Percentiles rank a stretch among this genome's conserved stretches.
phyloP scores from a whole-genome alignment of 2,888 invertebrate genomes.

The Callosobruchus maculatus region DNA sequence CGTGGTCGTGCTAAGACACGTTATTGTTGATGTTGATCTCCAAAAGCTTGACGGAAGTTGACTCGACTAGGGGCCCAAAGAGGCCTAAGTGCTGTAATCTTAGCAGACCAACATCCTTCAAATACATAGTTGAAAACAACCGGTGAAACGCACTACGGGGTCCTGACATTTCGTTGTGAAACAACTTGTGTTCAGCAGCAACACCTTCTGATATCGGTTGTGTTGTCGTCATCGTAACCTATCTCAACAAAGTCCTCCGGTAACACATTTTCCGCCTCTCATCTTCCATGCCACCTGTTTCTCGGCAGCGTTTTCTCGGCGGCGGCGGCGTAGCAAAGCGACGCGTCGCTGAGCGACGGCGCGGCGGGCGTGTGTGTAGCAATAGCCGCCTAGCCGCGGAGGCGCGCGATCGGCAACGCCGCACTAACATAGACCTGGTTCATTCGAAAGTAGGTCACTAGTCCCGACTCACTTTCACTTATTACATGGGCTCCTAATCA shows the following conservation, averaged over 20 bases:
- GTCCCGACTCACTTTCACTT: conserved; percentile 80
- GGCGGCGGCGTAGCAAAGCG: no score
- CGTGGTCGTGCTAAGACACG: no score
- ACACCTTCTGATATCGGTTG: not conserved
- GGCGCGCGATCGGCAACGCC: conserved; percentile 41
- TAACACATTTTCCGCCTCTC: not conserved
- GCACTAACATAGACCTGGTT: conserved; percentile 89
- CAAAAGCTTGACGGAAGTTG: no score
- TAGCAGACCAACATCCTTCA: no score
- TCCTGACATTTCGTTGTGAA: no score
- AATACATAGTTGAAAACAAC: no score
- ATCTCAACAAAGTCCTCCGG: not conserved
- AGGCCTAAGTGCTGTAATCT: no score
- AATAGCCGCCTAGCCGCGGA: not conserved
- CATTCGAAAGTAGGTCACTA: conserved; percentile 84
- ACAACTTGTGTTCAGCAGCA: no score
- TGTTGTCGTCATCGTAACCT: not conserved
- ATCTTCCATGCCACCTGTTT: not conserved
- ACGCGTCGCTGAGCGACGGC: no score
- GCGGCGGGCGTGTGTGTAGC: not conserved
- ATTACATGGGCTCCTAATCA: conserved; percentile 76
- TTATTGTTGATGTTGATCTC: no score
- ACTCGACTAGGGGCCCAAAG: no score
- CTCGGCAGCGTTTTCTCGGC: not conserved
- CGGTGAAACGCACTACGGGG: no score